Percentiles rank a stretch among this genome's conserved stretches.
Conservation (phyloP, 35 echinoderm and acorn worm genomes). For the Ophiothrix spiculata region DNA sequence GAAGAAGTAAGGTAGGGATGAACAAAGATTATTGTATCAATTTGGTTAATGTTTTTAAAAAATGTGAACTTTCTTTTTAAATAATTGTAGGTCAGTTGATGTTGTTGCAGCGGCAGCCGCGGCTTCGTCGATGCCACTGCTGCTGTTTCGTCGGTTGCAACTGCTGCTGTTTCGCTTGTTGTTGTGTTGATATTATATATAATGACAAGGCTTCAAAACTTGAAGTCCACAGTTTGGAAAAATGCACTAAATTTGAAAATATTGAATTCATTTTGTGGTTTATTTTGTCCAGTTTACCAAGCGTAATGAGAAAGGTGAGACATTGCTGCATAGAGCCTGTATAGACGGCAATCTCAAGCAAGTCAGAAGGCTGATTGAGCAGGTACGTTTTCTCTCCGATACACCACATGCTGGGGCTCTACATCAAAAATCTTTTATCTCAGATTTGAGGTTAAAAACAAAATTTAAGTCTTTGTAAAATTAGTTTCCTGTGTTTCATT, state of each 20-base stretch:
- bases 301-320: constrained; percentile 95
- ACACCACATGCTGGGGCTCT: too few species aligned
- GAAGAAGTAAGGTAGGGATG: constrained; percentile 57
- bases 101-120: neutral
- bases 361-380: constrained; percentile 82
- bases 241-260: too few species aligned
- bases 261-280: neutral
- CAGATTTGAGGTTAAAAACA: too few species aligned
- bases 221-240: too few species aligned
- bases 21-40: neutral
- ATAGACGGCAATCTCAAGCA: constrained; percentile 90
- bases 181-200: too few species aligned
- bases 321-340: constrained; percentile 92
- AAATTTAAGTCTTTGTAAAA: too few species aligned
- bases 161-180: too few species aligned
- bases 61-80: neutral
- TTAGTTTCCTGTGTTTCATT: too few species aligned
- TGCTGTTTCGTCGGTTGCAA: neutral
- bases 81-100: neutral
- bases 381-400: constrained; percentile 45
- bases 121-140: neutral
- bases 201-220: too few species aligned
- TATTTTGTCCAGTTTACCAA: constrained; percentile 74
- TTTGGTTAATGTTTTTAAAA: neutral
- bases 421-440: too few species aligned